These are phyloP conservation scores for Halcyon chelicuti DNA, from an alignment of 2,797 vertebrate species.

Conservation along the genomic window DNA sequence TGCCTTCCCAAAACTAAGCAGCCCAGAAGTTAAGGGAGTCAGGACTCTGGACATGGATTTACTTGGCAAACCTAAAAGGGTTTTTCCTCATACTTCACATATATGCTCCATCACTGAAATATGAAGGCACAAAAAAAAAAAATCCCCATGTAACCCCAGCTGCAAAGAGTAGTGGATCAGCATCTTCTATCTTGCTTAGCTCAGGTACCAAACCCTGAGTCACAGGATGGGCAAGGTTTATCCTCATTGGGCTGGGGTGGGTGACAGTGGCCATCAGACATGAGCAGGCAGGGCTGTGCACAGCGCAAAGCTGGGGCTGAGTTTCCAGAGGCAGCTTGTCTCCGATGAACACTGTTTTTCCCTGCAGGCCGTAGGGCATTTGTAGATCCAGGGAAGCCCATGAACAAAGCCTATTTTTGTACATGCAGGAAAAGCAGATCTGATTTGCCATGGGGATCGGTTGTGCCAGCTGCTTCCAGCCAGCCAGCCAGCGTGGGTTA, in stretches of 20 bases:
- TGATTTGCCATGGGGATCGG: background rate
- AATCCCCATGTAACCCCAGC: background rate
- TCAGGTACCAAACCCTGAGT: background rate
- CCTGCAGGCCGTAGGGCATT: background rate
- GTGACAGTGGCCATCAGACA: background rate
- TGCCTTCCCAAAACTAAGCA: conserved; percentile 14
- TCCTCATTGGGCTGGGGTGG: background rate
- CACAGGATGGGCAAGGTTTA: background rate
- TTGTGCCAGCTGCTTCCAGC: background rate
- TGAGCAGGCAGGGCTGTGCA: background rate
- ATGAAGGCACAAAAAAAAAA: background rate
- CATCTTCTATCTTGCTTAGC: background rate
- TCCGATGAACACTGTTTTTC: background rate
- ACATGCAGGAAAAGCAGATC: background rate
- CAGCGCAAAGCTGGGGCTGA: background rate
- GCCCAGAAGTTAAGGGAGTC: conserved; percentile 14
- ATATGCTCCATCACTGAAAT: background rate
- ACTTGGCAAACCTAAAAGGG: conserved; percentile 19
- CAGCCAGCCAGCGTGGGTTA: background rate
- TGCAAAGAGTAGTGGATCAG: background rate
- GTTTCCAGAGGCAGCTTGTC: background rate
- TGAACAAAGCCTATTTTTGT: background rate
- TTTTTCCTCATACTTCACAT: conserved; percentile 14
- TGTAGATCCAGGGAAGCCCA: background rate
- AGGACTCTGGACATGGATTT: conserved; percentile 21